These are phyloP conservation scores for Glaucidium brasilianum DNA, from an alignment of 2,113 vertebrate species.

Conservation along the genomic window DNA sequence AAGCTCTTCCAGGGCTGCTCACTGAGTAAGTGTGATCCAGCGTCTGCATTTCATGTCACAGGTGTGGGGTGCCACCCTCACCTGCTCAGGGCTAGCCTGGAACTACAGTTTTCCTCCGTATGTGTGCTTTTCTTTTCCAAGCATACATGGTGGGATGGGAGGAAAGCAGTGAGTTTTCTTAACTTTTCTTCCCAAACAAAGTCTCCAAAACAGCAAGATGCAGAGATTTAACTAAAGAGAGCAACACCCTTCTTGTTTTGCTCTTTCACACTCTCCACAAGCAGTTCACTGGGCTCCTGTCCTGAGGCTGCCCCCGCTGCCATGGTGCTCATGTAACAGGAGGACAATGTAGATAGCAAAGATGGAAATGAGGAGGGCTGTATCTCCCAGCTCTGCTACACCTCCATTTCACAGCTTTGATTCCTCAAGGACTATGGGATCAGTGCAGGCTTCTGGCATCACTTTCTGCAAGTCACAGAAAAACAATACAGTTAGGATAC, in stretches of 20 bases:
- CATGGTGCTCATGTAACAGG: background rate
- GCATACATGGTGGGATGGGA: background rate
- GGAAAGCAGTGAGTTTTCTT: background rate
- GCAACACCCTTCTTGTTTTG: background rate
- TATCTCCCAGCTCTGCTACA: background rate
- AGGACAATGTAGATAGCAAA: background rate
- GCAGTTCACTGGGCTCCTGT: background rate
- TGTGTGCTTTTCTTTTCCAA: background rate
- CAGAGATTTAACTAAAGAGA: background rate
- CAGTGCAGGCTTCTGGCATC: background rate
- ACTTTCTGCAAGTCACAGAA: constrained; percentile 55
- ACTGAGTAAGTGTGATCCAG: background rate
- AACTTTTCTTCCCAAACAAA: background rate
- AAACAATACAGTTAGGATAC: background rate
- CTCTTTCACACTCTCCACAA: background rate
- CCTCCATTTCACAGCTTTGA: constrained; percentile 18
- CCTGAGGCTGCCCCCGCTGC: background rate
- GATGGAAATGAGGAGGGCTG: background rate
- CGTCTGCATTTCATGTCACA: background rate
- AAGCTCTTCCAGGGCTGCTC: background rate
- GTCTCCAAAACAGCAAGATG: background rate
- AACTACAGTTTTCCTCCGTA: background rate
- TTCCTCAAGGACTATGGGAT: constrained; percentile 21
- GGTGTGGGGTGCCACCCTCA: background rate
- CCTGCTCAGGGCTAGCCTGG: background rate